These are phyloP conservation scores for Andrena trimmerana DNA, from an alignment of 2,888 invertebrate species.

Conservation along the genomic window DNA sequence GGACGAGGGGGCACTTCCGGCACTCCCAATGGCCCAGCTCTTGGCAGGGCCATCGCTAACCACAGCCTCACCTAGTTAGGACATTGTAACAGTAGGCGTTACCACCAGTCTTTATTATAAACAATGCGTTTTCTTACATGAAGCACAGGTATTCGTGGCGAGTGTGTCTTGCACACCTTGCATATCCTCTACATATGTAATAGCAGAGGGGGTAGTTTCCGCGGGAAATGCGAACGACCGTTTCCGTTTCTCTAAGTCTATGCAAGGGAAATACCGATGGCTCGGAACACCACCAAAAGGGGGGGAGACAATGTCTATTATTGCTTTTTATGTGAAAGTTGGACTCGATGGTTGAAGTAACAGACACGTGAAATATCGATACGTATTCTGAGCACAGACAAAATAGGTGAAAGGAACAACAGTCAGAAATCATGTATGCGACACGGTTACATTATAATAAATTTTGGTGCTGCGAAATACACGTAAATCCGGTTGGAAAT, in stretches of 20 bases:
- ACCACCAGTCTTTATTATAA: constrained; percentile 78
- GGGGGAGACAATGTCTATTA: neutral
- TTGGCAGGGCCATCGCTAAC: constrained; percentile 85
- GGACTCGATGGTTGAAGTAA: neutral
- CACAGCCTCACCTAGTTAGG: constrained; percentile 85
- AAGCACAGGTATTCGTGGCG: constrained; percentile 50
- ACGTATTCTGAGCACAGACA: neutral
- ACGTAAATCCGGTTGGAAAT: neutral
- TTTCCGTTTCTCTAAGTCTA: neutral
- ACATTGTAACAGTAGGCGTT: constrained; percentile 85
- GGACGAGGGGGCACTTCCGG: constrained; percentile 86
- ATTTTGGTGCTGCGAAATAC: neutral
- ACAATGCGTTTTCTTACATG: constrained; percentile 70
- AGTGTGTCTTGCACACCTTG: constrained; percentile 23
- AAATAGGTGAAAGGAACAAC: neutral
- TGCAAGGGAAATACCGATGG: neutral
- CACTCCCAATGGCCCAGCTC: constrained; percentile 85
- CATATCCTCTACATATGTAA: constrained; percentile 17
- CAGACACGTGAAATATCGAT: neutral
- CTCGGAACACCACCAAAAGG: neutral
- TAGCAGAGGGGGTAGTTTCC: neutral
- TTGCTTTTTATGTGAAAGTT: neutral
- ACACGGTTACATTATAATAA: neutral
- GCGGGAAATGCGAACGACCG: neutral
- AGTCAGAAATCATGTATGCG: neutral